A percentile compares a stretch with the other conserved stretches of the same genome.
Evolutionary conservation across 2,888 invertebrate species (phyloP).

Genomic region (Fragum sueziense): DNA sequence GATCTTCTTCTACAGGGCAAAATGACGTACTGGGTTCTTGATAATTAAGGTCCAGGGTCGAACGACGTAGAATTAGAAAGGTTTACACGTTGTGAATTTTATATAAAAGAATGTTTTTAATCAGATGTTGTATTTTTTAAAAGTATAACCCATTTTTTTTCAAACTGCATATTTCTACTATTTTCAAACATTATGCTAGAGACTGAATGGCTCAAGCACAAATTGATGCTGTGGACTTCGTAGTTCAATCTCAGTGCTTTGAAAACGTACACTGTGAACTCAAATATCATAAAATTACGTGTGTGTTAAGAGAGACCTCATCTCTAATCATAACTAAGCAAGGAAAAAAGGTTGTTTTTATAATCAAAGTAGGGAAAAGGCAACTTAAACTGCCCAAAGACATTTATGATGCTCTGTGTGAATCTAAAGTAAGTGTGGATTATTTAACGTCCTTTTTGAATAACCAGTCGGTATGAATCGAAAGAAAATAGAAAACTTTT

Average conservation of each 20-base stretch:
- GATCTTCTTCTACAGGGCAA: no score
- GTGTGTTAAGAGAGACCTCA: not conserved
- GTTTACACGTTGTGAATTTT: not conserved
- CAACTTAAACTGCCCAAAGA: not conserved
- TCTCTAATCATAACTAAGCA: not conserved
- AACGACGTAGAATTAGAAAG: not conserved
- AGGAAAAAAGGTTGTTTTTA: not conserved
- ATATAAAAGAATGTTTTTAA: not conserved
- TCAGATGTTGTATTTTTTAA: not conserved
- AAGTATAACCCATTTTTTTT: not conserved
- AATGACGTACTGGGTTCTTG: no score
- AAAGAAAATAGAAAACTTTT: not conserved
- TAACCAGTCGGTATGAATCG: not conserved
- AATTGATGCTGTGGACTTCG: not conserved
- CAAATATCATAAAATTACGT: conserved; percentile 3
- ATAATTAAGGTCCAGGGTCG: not conserved
- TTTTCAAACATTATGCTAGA: not conserved
- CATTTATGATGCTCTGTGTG: not conserved
- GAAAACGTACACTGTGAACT: not conserved
- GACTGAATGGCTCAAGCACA: not conserved
- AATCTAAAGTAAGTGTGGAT: conserved; percentile 1
- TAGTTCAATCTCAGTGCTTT: not conserved
- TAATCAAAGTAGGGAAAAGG: not conserved
- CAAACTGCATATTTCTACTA: not conserved
- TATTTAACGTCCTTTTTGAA: not conserved